Conservation (phyloP, 2,113 vertebrate genomes). For the Ginglymostoma cirratum region DNA sequence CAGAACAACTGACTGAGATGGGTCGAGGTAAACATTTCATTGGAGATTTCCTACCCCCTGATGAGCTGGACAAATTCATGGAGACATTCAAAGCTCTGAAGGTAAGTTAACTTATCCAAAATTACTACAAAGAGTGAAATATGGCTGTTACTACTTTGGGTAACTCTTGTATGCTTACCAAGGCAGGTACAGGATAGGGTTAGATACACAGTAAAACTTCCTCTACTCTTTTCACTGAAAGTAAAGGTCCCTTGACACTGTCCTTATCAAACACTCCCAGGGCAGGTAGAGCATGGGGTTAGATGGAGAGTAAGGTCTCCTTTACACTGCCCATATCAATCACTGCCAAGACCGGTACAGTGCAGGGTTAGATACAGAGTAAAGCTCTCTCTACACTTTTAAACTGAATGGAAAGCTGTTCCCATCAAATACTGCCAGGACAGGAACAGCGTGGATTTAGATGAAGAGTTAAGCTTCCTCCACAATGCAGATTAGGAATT, state of each 20-base stretch:
- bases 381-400: neutral
- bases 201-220: neutral
- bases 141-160: neutral
- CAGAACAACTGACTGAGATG: constrained; percentile 94
- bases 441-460: neutral
- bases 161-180: neutral
- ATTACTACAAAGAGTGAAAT: neutral
- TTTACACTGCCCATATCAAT: neutral
- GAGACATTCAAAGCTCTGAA: constrained; percentile 95
- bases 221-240: neutral
- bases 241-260: too few relatives aligned
- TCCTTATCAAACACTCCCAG: too few relatives aligned
- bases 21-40: constrained; percentile 96
- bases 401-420: neutral
- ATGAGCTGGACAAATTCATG: constrained; percentile 97
- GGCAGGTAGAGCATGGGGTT: too few relatives aligned
- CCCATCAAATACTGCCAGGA: neutral
- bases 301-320: neutral
- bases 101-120: constrained; percentile 54
- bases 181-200: neutral
- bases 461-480: neutral
- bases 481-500: neutral
- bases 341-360: neutral
- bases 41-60: constrained; percentile 87
- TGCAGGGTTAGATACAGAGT: neutral